Base-by-base conservation (phyloP, 2,888 invertebrate species). In the Drosophila nr. perissopoda region DNA sequence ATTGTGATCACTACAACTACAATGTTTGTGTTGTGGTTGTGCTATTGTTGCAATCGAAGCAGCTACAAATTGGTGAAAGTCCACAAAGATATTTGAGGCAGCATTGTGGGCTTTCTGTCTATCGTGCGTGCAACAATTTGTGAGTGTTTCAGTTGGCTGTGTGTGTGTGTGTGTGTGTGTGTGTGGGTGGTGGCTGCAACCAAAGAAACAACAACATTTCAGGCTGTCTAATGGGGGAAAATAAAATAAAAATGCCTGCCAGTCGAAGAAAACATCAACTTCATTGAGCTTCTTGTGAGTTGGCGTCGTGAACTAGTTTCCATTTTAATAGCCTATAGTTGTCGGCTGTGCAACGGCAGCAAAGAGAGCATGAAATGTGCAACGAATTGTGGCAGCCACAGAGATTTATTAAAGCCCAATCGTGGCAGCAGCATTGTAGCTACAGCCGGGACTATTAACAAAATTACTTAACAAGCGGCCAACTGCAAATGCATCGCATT, bases 291-390 rank as follows among this genome's bases (percentile, higher is more conserved):
- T 73, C 82, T 80, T 71, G 64, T 53, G 73, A 57, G 69, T 25
- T 59, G 34, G 56, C 38, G 61, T 56, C 51, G 61, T 85, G 85
- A 86, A 89, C 85, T 89, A 86, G 89, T 89, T 86, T 86, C 77
- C 68, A 83, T 78, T 87, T 87, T 69, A 89, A 87, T 89, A 69
- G 75, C 77, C 77, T 63, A 61, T 69, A 65, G 81, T 48, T 25
- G 69, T 18, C 31, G 57, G 21, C 53, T 52, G n/a, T 48, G 53
- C 70, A 53, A 62, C 62, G 53, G 49, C 74, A 74, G 67, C 82
- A 86, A 86, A 86, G 90, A 89, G 86, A 90, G 86, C 86, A 89
- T 86, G 86, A 90, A 86, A 86, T 86, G 86, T 88, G 89, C 89
- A 86, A 81, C 86, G 86, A 88, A 83, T 86, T 86, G 86, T 86